Conservation (phyloP, 2,797 vertebrate genomes). For the Peromyscus nudipes region DNA sequence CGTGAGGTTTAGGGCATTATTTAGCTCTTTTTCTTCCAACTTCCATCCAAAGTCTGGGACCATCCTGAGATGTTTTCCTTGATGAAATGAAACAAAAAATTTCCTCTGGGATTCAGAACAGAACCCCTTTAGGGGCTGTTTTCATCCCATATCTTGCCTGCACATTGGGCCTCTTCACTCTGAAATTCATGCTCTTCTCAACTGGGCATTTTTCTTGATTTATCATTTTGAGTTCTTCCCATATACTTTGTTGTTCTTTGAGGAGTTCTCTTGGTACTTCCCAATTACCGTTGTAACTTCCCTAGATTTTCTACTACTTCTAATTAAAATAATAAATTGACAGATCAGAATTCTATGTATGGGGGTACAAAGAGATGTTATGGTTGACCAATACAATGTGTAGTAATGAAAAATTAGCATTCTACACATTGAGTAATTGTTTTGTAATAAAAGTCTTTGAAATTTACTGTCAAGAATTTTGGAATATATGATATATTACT, state of each 20-base stretch:
- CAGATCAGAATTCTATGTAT: background rate
- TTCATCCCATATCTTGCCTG: background rate
- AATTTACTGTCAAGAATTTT: background rate
- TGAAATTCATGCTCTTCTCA: background rate
- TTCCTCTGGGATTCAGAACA: background rate
- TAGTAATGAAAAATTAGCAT: background rate
- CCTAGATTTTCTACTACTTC: background rate
- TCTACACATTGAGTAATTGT: background rate
- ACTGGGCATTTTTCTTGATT: conserved; percentile 27
- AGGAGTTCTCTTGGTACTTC: background rate
- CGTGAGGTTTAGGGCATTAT: background rate
- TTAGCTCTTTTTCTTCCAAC: background rate
- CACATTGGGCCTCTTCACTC: background rate
- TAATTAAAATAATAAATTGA: background rate
- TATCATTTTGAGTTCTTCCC: conserved; percentile 16
- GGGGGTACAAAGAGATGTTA: background rate
- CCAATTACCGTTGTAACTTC: background rate
- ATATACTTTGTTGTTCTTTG: conserved; percentile 7
- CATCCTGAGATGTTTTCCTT: background rate
- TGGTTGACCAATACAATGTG: background rate
- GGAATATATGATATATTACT: background rate
- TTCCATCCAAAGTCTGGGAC: background rate
- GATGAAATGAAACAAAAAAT: background rate
- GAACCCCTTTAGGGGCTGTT: background rate
- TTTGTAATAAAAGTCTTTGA: conserved; percentile 20